Base-by-base conservation (phyloP, 1,140 invertebrate genomes). In the Spodoptera frugiperda region DNA sequence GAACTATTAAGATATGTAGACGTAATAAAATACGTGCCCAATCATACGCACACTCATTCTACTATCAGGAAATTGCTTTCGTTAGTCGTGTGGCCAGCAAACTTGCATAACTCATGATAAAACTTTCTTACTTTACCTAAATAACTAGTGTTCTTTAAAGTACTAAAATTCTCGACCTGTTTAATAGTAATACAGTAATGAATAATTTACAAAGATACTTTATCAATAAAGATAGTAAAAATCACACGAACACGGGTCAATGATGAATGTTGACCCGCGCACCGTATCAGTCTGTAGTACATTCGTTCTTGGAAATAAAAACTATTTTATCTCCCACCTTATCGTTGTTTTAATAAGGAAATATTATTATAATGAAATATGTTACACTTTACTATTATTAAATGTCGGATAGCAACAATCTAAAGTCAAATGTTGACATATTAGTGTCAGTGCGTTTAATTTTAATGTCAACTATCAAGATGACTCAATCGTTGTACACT, bases 341-440 rank as follows among this genome's bases (percentile, higher is more conserved):
- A 65, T 65, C 44, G 9, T 25, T 39, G 57, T 39, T 39, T 65
- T 12, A 65, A 48, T 65, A 65, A 65, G 44, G 61, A 48, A 63
- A 63, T 63, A 63, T 63, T 46, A 46, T 63, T 63, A 14, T 54
- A 21, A 33, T 61, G 10, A 63, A 63, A 44, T 63, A 46, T 57
- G 9, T 5, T 12, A 44, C 9, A 30, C 14, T 15, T 44, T 9
- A 61, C 15, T 44, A 17, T 44, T 44, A 44, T 12, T 61, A 9
- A 15, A 15, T 44, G 9, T 15, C 8, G 57, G 57, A 10, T 59
- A 59, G 57, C 57, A 59, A 59, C 57, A 59, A 33, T 59, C 14
- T 59, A 10, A 59, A 30, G 21, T 57, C 25, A 57, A 30, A 65
- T 65, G 17, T 48, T 48, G 39, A 21, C 61, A 33, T 61, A 12